Evolutionary conservation across 2,113 vertebrate genomes (phyloP).

Genomic region (Merops nubicus): DNA sequence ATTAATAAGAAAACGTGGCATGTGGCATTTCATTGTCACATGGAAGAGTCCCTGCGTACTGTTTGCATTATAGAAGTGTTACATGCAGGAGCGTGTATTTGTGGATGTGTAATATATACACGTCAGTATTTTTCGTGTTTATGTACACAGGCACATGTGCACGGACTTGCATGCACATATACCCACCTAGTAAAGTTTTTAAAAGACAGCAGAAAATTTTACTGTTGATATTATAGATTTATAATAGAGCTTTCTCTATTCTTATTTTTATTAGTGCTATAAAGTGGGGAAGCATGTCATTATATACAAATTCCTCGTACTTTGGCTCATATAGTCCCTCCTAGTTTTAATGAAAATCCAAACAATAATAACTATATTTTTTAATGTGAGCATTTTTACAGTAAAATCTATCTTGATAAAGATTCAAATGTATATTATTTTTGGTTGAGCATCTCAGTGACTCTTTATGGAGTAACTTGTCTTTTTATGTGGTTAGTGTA

Average conservation of each 20-base stretch:
- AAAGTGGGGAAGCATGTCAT: slow-evolving; percentile 49
- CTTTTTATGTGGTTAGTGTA: slow-evolving; percentile 11
- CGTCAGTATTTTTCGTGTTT: not conserved
- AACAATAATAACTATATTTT: slow-evolving; percentile 60
- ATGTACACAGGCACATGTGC: not conserved
- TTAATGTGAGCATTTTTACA: slow-evolving; percentile 66
- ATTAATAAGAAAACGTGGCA: not conserved
- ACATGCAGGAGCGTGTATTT: not conserved
- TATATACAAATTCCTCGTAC: slow-evolving; percentile 13
- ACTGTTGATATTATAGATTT: slow-evolving; percentile 20
- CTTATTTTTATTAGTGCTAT: slow-evolving; percentile 63
- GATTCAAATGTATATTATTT: slow-evolving; percentile 61
- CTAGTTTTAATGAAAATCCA: slow-evolving; percentile 43
- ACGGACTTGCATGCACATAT: slow-evolving; percentile 18
- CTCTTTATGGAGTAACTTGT: slow-evolving; percentile 49
- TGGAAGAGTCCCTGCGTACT: not conserved
- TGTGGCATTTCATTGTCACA: not conserved
- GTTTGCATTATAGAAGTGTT: not conserved
- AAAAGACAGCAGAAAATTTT: slow-evolving; percentile 13
- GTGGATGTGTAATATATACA: not conserved
- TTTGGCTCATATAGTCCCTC: slow-evolving; percentile 34
- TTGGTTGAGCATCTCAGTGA: slow-evolving; percentile 67
- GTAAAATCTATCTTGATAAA: slow-evolving; percentile 68
- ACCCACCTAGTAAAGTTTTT: not conserved
- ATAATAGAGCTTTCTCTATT: slow-evolving; percentile 55